These are phyloP conservation scores for Octopus bimaculoides DNA, from an alignment of 1,140 invertebrate species.

Conservation along the genomic window DNA sequence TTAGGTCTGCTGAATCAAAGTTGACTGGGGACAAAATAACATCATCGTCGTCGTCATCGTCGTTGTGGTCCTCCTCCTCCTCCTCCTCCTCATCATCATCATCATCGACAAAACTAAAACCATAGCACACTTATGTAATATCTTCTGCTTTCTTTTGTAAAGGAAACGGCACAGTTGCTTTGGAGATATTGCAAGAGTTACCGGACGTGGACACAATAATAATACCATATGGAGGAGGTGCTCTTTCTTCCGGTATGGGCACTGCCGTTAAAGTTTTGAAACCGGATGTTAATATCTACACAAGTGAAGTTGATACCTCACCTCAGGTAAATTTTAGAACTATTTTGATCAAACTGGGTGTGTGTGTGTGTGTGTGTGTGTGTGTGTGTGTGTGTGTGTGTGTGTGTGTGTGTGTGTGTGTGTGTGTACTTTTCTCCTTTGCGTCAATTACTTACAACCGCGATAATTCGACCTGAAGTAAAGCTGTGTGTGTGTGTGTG, in stretches of 20 bases:
- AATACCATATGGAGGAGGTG: conserved; percentile 49
- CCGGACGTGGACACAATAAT: conserved; percentile 45
- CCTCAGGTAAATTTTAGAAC: conserved; percentile 28
- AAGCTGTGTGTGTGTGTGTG: too few species aligned
- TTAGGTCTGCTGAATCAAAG: too few species aligned
- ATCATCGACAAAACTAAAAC: background rate
- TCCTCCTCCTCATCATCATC: too few species aligned
- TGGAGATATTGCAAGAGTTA: conserved; percentile 47
- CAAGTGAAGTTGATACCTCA: conserved; percentile 47
- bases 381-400: too few species aligned
- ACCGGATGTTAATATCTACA: conserved; percentile 41
- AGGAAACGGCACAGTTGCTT: conserved; percentile 50
- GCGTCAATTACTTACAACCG: too few species aligned
- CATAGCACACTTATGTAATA: background rate
- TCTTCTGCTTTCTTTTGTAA: conserved; percentile 7
- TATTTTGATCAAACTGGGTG: background rate
- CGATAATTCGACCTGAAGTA: too few species aligned
- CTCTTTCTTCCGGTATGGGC: conserved; percentile 41
- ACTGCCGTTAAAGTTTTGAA: conserved; percentile 36
- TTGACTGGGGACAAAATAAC: background rate
- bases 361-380: too few species aligned
- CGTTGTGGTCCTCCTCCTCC: too few species aligned
- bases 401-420: too few species aligned
- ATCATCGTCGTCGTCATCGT: background rate
- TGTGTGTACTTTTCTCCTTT: too few species aligned